Evolutionary conservation across 1,140 invertebrate species (phyloP), one percentile per base, ranked within the genome.

Genomic region (Argopecten irradians): DNA sequence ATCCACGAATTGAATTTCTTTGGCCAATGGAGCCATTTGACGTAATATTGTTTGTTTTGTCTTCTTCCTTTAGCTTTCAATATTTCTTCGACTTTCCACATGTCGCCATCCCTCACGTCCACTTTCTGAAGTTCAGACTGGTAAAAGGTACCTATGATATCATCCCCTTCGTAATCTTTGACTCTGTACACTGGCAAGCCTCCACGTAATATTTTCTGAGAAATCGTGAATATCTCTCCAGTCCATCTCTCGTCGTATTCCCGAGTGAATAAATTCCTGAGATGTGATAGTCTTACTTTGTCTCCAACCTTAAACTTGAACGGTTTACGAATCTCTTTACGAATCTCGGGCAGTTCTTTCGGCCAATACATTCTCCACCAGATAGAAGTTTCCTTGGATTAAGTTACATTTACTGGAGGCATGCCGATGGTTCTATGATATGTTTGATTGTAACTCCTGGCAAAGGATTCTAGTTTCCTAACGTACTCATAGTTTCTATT

Each of bases 271-370:
- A 88, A 8, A 55, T 85, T 89, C 46, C 84, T 89, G 28, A 91
- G 32, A 85, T 91, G 83, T 82, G 85, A 87, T 11, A 87, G 85
- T 82, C 88, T 35, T 11, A 91, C 87, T 34, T 86, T 34, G 41
- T 89, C 89, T n/a, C 89, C 89, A 16, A 91, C 87, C 87, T 89
- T 91, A 41, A 88, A 88, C 82, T 41, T 90, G 46, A 85, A 90
- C 35, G 28, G 86, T 87, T 83, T 82, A 55, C 34, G n/a, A 36
- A 35, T n/a, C 39, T 16, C 36, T 85, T 13, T 39, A 16, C 32
- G 83, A 32, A 32, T 34, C 83, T 83, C 34, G 32, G n/a, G 16
- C 32, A 7, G 5, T 34, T 83, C 5, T 32, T 32, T 16, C 33
- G 34, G 34, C 32, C 32, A 83, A 32, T 83, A 34, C 32, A 34